phyloP scores from a whole-genome alignment of 2,113 vertebrate species.

The Perognathus longimembris region DNA sequence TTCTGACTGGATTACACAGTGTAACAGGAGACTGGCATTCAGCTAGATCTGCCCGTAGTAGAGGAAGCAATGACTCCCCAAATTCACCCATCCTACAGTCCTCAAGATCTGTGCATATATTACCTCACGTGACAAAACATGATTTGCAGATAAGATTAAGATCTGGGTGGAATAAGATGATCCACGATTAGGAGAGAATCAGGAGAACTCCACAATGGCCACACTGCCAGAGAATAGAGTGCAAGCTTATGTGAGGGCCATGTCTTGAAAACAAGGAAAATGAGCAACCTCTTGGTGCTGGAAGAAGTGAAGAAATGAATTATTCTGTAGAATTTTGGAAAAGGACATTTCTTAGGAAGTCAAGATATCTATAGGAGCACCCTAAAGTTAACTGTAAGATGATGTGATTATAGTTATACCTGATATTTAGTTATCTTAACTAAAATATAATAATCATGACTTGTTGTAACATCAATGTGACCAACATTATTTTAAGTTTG shows the following conservation, averaged over 20 bases:
- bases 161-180: neutral
- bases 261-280: accelerated
- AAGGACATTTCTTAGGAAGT: neutral
- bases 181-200: neutral
- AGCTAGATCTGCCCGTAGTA: neutral
- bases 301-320: neutral
- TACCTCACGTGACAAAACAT: neutral
- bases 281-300: neutral
- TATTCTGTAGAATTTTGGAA: neutral
- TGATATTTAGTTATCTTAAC: too few species aligned
- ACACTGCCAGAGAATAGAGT: neutral
- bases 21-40: neutral
- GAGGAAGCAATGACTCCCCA: neutral
- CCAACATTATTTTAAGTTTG: neutral
- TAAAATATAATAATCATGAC: neutral
- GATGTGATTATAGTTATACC: too few species aligned
- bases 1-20: too few species aligned
- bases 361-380: too few species aligned
- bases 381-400: too few species aligned
- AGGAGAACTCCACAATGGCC: neutral
- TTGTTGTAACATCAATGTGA: neutral
- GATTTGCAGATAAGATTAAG: neutral
- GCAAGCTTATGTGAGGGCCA: neutral
- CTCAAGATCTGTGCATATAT: neutral
- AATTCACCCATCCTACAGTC: neutral